phyloP scores from a whole-genome alignment of 2,888 invertebrate species.

The Arctia plantaginis region DNA sequence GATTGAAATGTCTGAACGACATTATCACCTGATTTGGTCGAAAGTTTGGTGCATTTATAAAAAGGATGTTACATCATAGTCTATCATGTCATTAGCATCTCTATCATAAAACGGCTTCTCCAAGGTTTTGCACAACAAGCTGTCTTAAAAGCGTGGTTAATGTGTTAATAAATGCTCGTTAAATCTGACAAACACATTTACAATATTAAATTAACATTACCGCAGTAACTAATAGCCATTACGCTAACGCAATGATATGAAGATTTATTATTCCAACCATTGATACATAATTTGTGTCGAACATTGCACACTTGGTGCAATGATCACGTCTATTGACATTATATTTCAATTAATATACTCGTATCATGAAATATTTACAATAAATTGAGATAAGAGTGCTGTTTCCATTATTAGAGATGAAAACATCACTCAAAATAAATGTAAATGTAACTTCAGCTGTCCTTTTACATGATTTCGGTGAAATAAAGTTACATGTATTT shows the following conservation, averaged over 20 bases:
- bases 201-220: conserved; percentile 18
- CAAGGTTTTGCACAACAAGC: not conserved
- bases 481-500: too few relatives aligned
- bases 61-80: not conserved
- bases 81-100: not conserved
- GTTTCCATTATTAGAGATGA: too few relatives aligned
- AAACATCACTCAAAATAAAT: too few relatives aligned
- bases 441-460: too few relatives aligned
- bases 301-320: conserved; percentile 31
- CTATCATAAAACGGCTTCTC: not conserved
- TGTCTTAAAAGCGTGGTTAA: not conserved
- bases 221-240: conserved; percentile 20
- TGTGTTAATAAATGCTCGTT: not conserved
- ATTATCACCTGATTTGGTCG: too few relatives aligned
- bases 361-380: too few relatives aligned
- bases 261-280: conserved; percentile 27
- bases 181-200: conserved; percentile 3
- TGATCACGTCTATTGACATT: not conserved
- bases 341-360: not conserved
- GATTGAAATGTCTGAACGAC: too few relatives aligned
- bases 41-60: too few relatives aligned
- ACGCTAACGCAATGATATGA: conserved; percentile 17
- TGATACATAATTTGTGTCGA: conserved; percentile 23
- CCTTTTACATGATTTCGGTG: too few relatives aligned
- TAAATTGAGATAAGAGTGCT: too few relatives aligned